Evolutionary conservation across 2,888 invertebrate genomes (phyloP), one percentile per base, ranked within the genome.

Genomic region (Aspidiotus destructor): DNA sequence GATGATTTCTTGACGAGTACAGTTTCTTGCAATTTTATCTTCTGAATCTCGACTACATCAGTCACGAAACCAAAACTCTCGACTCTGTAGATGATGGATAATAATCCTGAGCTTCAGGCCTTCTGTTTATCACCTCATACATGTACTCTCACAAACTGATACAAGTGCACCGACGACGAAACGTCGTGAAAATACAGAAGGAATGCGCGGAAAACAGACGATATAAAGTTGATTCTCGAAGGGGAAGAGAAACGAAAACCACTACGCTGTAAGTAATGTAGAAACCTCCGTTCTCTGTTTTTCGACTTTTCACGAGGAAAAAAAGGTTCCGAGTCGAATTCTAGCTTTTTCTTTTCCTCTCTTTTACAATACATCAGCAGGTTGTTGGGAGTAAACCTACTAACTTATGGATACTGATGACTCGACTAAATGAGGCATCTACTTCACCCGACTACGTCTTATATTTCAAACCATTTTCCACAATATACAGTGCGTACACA

Each of bases 361-460:
- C 63, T 63, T 52, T 67, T 58, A 58, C 48, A 67, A 67, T 67
- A 67, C 67, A 67, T 67, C 67, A 67, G 67, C 67, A 67, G 67
- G 67, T 67, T 67, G 67, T 60, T 67, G 67, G 60, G 52, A 67
- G 67, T 67, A 67, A 67, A 67, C 67, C 74, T 74, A 72, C 73
- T 74, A 73, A 74, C 73, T 74, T 74, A 74, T 74, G 74, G 74
- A 74, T 74, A 74, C 74, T 74, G 74, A 74, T 74, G 74, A 74
- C 74, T 73, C 70, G 71, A 70, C 71, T 73, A 73, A 74, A 74
- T 74, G 74, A 74, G 72, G 67, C 67, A 60, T 60, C 67, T 64
- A 48, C 69, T 71, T 68, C 70, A 28, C 68, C 28, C 64, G 68
- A 65, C 65, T 52, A 7, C 48, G 48, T 44, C 67, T n/a, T 60